Evolutionary conservation across 1,140 invertebrate species (phyloP).

Genomic region (Eriosoma lanigerum): DNA sequence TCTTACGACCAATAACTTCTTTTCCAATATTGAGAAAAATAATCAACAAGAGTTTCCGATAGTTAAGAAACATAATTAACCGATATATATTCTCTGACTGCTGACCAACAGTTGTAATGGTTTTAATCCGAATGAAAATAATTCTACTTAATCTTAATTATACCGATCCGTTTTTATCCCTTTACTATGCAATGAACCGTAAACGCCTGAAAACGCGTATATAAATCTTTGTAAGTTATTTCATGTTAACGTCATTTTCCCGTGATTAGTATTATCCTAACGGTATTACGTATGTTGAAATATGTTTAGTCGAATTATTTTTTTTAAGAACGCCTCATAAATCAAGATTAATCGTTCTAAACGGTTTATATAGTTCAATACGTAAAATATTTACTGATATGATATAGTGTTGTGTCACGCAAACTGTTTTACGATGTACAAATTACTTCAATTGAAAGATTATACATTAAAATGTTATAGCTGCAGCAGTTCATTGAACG

Average conservation of each 20-base stretch:
- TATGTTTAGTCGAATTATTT: neutral
- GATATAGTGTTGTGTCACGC: no score
- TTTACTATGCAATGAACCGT: neutral
- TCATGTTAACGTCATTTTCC: conserved; percentile 16
- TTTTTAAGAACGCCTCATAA: neutral
- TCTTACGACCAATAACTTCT: neutral
- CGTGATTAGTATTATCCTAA: conserved; percentile 2
- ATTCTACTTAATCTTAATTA: neutral
- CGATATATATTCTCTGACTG: no score
- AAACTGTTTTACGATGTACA: neutral
- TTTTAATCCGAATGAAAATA: neutral
- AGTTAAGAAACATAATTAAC: neutral
- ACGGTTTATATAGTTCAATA: neutral
- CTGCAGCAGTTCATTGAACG: conserved; percentile 1
- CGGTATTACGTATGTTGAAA: neutral
- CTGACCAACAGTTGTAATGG: neutral
- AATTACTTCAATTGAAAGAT: no score
- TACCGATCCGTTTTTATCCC: neutral
- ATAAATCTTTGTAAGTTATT: conserved; percentile 6
- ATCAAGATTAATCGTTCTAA: conserved; percentile 16
- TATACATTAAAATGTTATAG: conserved; percentile 2
- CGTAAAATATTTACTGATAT: no score
- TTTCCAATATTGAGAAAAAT: neutral
- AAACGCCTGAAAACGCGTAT: neutral
- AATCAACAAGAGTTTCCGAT: neutral